Conservation (phyloP, 2,797 vertebrate genomes). For the Sebastes baramenuke region DNA sequence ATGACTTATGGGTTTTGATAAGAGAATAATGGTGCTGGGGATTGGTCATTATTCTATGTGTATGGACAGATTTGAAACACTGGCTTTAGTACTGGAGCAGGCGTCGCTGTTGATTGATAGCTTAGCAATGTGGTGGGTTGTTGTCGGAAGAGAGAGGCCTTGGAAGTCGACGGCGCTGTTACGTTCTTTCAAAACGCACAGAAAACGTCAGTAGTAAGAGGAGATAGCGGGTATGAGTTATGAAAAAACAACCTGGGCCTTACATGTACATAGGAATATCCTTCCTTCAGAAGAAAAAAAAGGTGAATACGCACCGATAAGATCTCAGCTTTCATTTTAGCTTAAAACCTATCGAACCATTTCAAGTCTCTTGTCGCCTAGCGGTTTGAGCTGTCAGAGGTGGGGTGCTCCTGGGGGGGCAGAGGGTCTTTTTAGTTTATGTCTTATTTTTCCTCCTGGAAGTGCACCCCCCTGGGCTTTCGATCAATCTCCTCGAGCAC, state of each 20-base stretch:
- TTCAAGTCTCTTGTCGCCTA: background rate
- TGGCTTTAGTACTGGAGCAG: constrained; percentile 36
- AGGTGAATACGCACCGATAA: background rate
- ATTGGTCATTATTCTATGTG: constrained; percentile 68
- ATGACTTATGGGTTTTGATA: constrained; percentile 79
- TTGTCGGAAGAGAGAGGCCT: constrained; percentile 18
- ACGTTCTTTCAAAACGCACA: constrained; percentile 17
- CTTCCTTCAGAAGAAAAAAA: background rate
- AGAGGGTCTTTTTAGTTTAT: constrained; percentile 34
- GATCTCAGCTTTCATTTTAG: constrained; percentile 2
- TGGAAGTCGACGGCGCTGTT: background rate
- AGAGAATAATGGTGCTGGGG: constrained; percentile 73
- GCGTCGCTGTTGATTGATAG: constrained; percentile 59
- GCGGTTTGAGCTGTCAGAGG: constrained; percentile 28
- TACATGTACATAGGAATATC: background rate
- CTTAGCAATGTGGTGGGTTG: constrained; percentile 18
- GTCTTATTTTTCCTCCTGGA: constrained; percentile 45
- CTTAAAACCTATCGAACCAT: constrained; percentile 1
- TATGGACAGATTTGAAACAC: constrained; percentile 64
- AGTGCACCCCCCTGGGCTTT: constrained; percentile 38
- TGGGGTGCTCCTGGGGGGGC: background rate
- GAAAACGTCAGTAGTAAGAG: background rate
- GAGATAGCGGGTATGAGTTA: constrained; percentile 2
- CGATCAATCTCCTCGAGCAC: constrained; percentile 64
- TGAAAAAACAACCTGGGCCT: background rate